These are phyloP conservation scores for Furnarius figulus DNA, from an alignment of 2,113 vertebrate genomes.

Conservation along the genomic window DNA sequence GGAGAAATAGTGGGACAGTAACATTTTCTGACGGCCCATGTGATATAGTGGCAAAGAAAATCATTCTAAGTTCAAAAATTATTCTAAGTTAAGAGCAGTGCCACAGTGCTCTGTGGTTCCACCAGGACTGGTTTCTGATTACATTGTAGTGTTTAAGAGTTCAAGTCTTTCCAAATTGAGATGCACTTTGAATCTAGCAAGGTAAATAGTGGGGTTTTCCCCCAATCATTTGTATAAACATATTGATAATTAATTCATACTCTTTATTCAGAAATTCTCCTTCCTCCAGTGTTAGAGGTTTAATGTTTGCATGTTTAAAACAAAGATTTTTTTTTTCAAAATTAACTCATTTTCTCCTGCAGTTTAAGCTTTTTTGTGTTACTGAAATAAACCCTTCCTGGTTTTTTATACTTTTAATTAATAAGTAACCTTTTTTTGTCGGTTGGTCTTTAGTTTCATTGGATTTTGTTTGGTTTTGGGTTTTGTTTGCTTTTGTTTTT, in stretches of 20 bases:
- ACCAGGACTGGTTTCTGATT: background rate
- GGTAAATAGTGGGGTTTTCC: background rate
- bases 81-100: background rate
- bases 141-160: background rate
- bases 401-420: background rate
- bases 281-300: background rate
- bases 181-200: background rate
- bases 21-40: background rate
- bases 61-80: background rate
- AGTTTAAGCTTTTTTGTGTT: background rate
- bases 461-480: too few species aligned
- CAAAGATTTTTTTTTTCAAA: background rate
- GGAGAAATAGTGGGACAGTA: background rate
- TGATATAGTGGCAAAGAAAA: background rate
- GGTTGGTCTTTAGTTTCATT: too few species aligned
- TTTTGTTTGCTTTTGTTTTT: too few species aligned
- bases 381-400: background rate
- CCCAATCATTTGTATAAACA: background rate
- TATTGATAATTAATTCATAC: background rate
- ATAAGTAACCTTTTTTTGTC: background rate
- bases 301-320: background rate
- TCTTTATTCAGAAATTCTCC: background rate
- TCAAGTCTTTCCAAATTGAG: background rate
- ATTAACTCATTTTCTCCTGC: background rate
- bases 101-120: background rate